Evolutionary conservation across 2,797 vertebrate species (phyloP).

Genomic region (Melanotaenia trifasciata): DNA sequence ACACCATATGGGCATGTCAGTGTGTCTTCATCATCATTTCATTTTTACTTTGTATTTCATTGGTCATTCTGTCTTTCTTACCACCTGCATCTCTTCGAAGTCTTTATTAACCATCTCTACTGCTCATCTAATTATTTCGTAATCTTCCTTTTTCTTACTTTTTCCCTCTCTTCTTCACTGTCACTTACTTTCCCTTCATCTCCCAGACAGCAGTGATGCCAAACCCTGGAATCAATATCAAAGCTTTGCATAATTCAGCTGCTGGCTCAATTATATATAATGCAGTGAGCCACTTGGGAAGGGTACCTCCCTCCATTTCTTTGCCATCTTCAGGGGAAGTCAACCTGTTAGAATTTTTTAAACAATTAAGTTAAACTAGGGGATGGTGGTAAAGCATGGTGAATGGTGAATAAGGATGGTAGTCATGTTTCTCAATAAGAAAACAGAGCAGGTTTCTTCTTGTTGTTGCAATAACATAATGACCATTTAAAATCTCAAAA

Average conservation of each 20-base stretch:
- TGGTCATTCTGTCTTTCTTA: background rate
- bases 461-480: slow-evolving; percentile 7
- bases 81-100: background rate
- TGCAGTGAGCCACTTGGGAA: slow-evolving; percentile 58
- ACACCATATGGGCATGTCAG: background rate
- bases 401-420: background rate
- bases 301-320: slow-evolving; percentile 14
- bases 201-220: slow-evolving; percentile 70
- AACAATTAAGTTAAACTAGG: background rate
- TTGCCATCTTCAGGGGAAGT: slow-evolving; percentile 18
- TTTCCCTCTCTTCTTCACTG: slow-evolving; percentile 1
- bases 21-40: slow-evolving; percentile 1
- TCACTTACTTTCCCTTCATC: slow-evolving; percentile 27
- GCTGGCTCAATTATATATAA: slow-evolving; percentile 77
- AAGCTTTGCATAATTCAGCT: slow-evolving; percentile 80
- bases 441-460: background rate
- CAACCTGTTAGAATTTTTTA: background rate
- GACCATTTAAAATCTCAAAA: slow-evolving; percentile 10
- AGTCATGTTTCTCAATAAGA: background rate
- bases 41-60: slow-evolving; percentile 3
- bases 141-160: slow-evolving; percentile 9
- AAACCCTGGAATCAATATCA: slow-evolving; percentile 75
- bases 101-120: background rate
- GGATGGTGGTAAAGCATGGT: too few relatives aligned
- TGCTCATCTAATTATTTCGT: background rate